These are phyloP conservation scores for Syrmaticus mikado DNA, from an alignment of 2,113 vertebrate genomes.

Conservation along the genomic window DNA sequence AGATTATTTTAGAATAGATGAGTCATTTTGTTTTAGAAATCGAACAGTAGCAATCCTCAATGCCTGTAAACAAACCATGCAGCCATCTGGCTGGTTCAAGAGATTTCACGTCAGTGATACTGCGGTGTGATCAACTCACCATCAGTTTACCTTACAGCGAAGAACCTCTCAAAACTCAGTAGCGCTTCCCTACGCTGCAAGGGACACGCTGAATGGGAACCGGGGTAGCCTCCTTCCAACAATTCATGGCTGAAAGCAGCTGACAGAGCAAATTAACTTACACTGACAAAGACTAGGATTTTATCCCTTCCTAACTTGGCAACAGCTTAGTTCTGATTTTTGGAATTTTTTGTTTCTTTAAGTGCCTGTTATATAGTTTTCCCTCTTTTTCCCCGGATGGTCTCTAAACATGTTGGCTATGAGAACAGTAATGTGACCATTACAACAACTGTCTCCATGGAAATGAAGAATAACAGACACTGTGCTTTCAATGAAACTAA, in stretches of 20 bases:
- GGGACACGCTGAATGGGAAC: neutral
- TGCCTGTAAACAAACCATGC: neutral
- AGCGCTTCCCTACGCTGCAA: neutral
- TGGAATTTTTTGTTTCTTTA: neutral
- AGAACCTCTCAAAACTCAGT: neutral
- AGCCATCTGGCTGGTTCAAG: neutral
- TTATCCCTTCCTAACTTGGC: neutral
- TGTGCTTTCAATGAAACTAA: neutral
- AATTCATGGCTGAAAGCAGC: neutral
- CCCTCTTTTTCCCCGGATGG: neutral
- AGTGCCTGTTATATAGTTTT: neutral
- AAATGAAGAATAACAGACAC: neutral
- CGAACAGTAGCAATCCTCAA: neutral
- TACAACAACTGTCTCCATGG: neutral
- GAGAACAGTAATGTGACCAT: neutral
- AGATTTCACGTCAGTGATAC: neutral
- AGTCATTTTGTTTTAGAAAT: neutral
- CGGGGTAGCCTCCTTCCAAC: neutral
- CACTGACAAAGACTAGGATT: neutral
- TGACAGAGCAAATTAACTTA: conserved; percentile 2
- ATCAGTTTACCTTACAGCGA: neutral
- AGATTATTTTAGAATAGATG: neutral
- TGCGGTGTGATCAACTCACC: neutral
- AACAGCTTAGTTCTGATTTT: neutral
- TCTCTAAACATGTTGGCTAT: neutral